Evolutionary conservation across 1,140 invertebrate species (phyloP).

Genomic region (Bombus balteatus): DNA sequence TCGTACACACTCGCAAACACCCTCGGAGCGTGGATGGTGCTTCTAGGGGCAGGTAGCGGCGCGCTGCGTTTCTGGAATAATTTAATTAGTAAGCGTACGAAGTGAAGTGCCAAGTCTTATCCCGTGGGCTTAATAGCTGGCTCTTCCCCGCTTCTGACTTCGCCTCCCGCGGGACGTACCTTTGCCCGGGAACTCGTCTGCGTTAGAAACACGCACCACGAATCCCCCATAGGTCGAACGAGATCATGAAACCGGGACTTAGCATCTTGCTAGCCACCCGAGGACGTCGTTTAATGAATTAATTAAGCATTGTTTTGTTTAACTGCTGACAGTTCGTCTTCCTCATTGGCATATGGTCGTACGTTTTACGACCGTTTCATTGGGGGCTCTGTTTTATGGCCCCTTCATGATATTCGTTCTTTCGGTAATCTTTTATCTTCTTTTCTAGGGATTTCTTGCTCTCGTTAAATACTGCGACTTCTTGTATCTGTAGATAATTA

Average conservation of each 20-base stretch:
- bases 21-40: background rate
- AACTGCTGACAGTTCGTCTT: slow-evolving; percentile 2
- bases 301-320: slow-evolving; percentile 53
- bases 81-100: slow-evolving; percentile 73
- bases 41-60: background rate
- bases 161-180: slow-evolving; percentile 56
- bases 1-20: background rate
- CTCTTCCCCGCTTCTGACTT: slow-evolving; percentile 55
- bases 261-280: background rate
- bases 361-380: background rate
- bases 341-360: background rate
- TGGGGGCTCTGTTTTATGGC: background rate
- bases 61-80: slow-evolving; percentile 70
- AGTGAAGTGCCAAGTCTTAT: slow-evolving; percentile 73
- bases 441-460: background rate
- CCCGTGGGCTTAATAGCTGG: slow-evolving; percentile 74
- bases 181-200: slow-evolving; percentile 28
- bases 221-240: background rate
- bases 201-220: slow-evolving; percentile 24
- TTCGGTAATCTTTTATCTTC: background rate
- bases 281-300: slow-evolving; percentile 50
- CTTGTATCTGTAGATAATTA: too few relatives aligned
- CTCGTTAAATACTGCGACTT: too few relatives aligned
- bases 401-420: too few relatives aligned
- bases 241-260: slow-evolving; percentile 14